Evolutionary conservation across 2,797 vertebrate genomes (phyloP), one percentile per base, ranked within the genome.

Genomic region (Alcedo atthis): DNA sequence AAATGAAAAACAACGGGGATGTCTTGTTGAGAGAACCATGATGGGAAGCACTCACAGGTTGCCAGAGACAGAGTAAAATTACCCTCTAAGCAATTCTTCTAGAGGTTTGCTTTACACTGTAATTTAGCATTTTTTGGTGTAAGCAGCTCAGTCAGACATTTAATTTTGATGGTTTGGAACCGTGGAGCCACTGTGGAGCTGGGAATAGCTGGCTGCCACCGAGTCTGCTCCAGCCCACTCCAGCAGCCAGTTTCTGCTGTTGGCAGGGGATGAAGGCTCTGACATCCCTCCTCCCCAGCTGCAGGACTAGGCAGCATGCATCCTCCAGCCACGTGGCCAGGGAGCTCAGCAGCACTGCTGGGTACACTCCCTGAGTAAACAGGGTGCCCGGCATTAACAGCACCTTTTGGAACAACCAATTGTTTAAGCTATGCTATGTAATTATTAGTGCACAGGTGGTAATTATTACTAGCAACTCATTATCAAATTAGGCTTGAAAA

Each of bases 91-190:
- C 48, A 89, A 85, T 81, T 83, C 74, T 82, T 90, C 75, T 57
- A 9, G 73, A 83, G 69, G 51, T 78, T 96, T 92, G 28, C 14
- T 92, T 70, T 90, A 90, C 76, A 83, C 79, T 92, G 62, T 89
- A 96, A 96, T 96, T 94, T 94, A 83, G 58, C 58, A 66, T 94
- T 94, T 69, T 84, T 92, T 92, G 26, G 76, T 73, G 59, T 58
- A 94, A 95, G 87, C 62, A 90, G 5, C 58, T 89, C 53, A 40
- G 68, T 54, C 51, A 88, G 81, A 59, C 45, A 43, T 81, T 84
- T 89, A 90, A 89, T 90, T 92, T 74, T 1, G 0, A 25, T 94
- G 92, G 84, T 73, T 93, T 94, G 88, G 70, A 95, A 53, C 68
- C 1, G 0, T 6, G 37, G 88, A 89, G 66, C 62, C 58, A 26